Evolutionary conservation across 2,888 invertebrate species (phyloP).

Genomic region (Xylocampa areola): DNA sequence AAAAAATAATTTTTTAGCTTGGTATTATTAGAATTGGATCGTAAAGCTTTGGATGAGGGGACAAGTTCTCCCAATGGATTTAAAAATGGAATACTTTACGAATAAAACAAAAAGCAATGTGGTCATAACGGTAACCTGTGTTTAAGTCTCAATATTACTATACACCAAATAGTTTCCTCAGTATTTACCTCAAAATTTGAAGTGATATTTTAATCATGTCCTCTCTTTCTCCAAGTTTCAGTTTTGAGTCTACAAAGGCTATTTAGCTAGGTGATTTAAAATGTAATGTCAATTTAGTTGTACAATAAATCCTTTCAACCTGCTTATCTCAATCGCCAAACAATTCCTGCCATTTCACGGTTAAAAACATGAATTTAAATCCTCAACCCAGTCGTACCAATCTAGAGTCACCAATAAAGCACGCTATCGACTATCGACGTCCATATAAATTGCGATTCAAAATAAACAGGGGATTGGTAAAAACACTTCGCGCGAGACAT

Average conservation of each 20-base stretch:
- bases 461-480: conserved; percentile 62
- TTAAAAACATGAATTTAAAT: conserved; percentile 28
- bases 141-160: too few species aligned
- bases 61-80: too few species aligned
- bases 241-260: too few species aligned
- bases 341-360: background rate
- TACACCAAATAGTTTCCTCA: too few species aligned
- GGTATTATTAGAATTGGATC: conserved; percentile 8
- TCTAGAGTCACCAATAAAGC: conserved; percentile 48
- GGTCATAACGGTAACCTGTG: too few species aligned
- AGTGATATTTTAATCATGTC: too few species aligned
- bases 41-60: background rate
- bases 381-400: conserved; percentile 24
- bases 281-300: too few species aligned
- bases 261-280: too few species aligned
- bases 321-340: background rate
- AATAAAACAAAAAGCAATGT: too few species aligned
- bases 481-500: conserved; percentile 61
- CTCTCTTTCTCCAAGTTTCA: too few species aligned
- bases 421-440: conserved; percentile 54
- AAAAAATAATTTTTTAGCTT: conserved; percentile 14
- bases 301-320: background rate
- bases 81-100: too few species aligned
- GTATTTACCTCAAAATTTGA: too few species aligned
- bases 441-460: conserved; percentile 63